phyloP scores from a whole-genome alignment of 2,113 vertebrate genomes.

The Ranitomeya imitator region DNA sequence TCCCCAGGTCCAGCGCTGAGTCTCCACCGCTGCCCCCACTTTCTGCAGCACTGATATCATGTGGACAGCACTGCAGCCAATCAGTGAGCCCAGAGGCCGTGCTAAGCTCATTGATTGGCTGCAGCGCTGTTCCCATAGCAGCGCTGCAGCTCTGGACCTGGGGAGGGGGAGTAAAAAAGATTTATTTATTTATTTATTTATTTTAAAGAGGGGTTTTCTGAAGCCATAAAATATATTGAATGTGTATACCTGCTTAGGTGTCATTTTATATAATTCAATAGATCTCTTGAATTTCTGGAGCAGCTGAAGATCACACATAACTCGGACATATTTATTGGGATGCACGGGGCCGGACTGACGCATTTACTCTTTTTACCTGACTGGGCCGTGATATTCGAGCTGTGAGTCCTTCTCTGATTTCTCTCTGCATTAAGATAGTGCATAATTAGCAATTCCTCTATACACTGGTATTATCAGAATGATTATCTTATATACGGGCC shows the following conservation, averaged over 20 bases:
- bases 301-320: constrained; percentile 91
- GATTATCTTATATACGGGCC: background rate
- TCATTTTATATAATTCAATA: constrained; percentile 61
- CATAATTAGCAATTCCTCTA: background rate
- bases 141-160: too few species aligned
- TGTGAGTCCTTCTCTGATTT: constrained; percentile 76
- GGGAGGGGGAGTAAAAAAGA: too few species aligned
- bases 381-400: constrained; percentile 95
- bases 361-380: constrained; percentile 96
- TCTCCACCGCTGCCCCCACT: too few species aligned
- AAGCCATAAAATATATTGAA: too few species aligned
- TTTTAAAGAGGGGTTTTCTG: too few species aligned
- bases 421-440: background rate
- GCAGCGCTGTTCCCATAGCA: too few species aligned
- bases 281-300: constrained; percentile 88
- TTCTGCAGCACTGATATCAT: too few species aligned
- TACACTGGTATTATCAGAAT: background rate
- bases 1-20: too few species aligned
- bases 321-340: constrained; percentile 97
- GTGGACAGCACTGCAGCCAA: too few species aligned
- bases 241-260: background rate
- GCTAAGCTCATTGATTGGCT: too few species aligned
- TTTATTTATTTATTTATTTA: too few species aligned
- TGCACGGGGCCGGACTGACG: constrained; percentile 95
- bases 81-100: too few species aligned